phyloP scores from a whole-genome alignment of 2,797 vertebrate genomes.

The Sebastes hopkinsi region DNA sequence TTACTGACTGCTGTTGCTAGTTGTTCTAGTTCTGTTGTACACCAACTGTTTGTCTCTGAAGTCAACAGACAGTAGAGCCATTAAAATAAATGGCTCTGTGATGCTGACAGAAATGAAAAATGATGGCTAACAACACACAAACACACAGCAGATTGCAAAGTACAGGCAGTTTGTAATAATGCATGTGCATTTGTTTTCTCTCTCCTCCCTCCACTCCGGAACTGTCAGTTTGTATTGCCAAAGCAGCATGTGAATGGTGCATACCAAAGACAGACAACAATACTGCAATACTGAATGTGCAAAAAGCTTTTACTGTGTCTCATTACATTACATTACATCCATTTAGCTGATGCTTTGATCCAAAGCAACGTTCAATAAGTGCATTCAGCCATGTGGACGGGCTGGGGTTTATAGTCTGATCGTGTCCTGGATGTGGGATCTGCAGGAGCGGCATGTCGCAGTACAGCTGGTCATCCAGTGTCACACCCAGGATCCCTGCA shows the following conservation, averaged over 20 bases:
- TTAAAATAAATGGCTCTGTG: neutral
- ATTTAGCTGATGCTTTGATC: neutral
- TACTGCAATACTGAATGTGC: neutral
- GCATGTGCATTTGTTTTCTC: neutral
- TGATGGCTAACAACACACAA: neutral
- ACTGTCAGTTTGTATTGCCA: neutral
- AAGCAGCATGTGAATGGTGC: neutral
- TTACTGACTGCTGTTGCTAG: neutral
- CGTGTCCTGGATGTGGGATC: neutral
- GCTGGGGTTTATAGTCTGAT: neutral
- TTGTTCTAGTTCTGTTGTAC: neutral
- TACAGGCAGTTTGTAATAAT: constrained; percentile 27
- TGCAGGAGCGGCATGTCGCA: neutral
- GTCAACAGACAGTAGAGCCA: neutral
- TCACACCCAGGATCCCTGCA: neutral
- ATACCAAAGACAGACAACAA: neutral
- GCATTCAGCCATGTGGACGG: neutral
- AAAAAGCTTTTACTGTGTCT: neutral
- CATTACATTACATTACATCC: neutral
- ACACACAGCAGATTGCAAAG: constrained; percentile 16
- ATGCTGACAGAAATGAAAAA: neutral
- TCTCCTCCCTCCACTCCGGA: neutral
- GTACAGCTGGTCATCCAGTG: neutral
- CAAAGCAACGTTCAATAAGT: neutral
- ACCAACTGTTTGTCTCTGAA: constrained; percentile 6